Evolutionary conservation across 2,888 invertebrate species (phyloP).

Genomic region (Anagyrus pseudococci): DNA sequence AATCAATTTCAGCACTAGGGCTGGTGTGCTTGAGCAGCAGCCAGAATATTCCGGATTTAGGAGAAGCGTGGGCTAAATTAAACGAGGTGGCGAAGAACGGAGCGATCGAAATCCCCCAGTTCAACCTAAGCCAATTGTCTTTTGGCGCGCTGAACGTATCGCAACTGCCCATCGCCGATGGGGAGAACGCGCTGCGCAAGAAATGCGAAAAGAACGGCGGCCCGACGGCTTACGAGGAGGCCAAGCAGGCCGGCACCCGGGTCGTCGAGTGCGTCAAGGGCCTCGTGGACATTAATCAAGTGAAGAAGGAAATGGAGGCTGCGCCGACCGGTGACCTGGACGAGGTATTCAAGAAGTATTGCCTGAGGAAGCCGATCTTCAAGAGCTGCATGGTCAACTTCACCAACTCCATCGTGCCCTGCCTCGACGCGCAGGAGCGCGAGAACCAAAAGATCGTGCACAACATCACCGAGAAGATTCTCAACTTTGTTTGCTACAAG

Average conservation of each 20-base stretch:
- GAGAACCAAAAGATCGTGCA: constrained; percentile 69
- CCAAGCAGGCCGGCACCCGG: constrained; percentile 61
- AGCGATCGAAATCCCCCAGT: constrained; percentile 7
- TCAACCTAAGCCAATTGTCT: background rate
- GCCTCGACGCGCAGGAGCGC: constrained; percentile 70
- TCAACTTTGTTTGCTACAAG: constrained; percentile 78
- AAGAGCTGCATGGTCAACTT: constrained; percentile 70
- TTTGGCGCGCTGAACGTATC: constrained; percentile 46
- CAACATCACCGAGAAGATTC: constrained; percentile 73
- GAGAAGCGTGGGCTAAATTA: constrained; percentile 36
- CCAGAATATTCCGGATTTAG: constrained; percentile 18
- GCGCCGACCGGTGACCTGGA: constrained; percentile 75
- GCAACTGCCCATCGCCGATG: constrained; percentile 56
- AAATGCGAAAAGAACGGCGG: constrained; percentile 74
- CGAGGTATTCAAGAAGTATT: constrained; percentile 77
- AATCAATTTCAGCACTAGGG: constrained; percentile 9
- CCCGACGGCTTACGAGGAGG: constrained; percentile 64
- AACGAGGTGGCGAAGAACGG: constrained; percentile 19
- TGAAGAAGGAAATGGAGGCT: constrained; percentile 73
- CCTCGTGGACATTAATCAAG: constrained; percentile 67
- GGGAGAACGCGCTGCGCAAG: constrained; percentile 66
- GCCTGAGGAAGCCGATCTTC: constrained; percentile 68
- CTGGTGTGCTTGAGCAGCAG: background rate
- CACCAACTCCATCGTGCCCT: constrained; percentile 67
- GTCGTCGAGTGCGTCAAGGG: constrained; percentile 67